phyloP scores from a whole-genome alignment of 1,140 invertebrate genomes.

The Macrosteles quadrilineatus region DNA sequence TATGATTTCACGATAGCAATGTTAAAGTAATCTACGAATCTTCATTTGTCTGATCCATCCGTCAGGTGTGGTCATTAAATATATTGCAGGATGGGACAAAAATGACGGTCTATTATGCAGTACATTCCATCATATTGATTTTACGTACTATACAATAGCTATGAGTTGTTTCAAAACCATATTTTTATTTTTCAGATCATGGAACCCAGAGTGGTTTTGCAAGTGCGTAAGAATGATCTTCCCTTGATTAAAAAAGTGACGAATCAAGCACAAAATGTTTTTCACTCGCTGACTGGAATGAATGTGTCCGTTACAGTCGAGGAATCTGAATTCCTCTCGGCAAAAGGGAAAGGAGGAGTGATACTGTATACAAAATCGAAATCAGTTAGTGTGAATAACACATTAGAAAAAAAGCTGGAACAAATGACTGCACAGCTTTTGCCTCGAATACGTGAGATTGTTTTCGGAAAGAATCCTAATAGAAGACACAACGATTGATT shows the following conservation, averaged over 20 bases:
- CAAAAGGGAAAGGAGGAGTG: not conserved
- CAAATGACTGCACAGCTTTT: not conserved
- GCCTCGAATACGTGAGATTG: not conserved
- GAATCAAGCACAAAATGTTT: not conserved
- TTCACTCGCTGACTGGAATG: constrained; percentile 12
- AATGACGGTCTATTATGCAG: no score
- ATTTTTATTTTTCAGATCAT: constrained; percentile 8
- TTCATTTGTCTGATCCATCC: no score
- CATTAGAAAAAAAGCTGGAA: not conserved
- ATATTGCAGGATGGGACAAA: no score
- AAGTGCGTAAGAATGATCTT: constrained; percentile 7
- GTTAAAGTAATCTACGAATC: no score
- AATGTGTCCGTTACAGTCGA: not conserved
- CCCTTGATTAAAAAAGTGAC: not conserved
- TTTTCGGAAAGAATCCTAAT: not conserved
- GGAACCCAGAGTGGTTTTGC: constrained; percentile 7
- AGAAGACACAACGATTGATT: not conserved
- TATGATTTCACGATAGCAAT: no score
- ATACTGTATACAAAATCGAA: not conserved
- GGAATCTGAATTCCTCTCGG: not conserved
- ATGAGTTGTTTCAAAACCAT: no score
- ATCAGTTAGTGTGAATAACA: not conserved
- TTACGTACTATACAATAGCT: no score
- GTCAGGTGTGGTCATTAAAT: no score
- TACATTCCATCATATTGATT: no score